phyloP scores from a whole-genome alignment of 2,888 invertebrate species.

The Brenthis daphne region DNA sequence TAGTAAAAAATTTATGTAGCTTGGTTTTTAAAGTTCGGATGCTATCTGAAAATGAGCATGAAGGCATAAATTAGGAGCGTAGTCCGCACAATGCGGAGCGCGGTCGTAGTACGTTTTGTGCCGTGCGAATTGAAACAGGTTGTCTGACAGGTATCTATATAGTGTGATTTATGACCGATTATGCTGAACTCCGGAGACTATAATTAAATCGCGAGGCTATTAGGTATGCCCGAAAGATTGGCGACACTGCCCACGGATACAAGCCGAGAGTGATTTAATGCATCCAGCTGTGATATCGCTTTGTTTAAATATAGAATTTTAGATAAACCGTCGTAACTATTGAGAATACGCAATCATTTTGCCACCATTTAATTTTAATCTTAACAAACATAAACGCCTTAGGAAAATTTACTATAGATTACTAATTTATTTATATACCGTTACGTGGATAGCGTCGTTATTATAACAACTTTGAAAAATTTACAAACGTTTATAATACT shows the following conservation, averaged over 20 bases:
- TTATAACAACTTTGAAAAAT: constrained; percentile 54
- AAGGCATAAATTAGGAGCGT: constrained; percentile 77
- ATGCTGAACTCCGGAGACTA: constrained; percentile 69
- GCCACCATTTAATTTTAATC: constrained; percentile 6
- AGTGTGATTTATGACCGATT: constrained; percentile 77
- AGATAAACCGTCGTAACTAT: constrained; percentile 45
- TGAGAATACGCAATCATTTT: constrained; percentile 43
- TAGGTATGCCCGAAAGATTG: constrained; percentile 69
- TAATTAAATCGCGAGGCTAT: constrained; percentile 77
- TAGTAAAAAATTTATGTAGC: constrained; percentile 63
- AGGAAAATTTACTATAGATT: not conserved
- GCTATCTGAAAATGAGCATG: constrained; percentile 71
- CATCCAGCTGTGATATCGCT: constrained; percentile 55
- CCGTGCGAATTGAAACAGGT: constrained; percentile 80
- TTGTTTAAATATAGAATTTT: constrained; percentile 50
- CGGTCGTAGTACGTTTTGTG: constrained; percentile 61
- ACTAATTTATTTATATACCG: constrained; percentile 51
- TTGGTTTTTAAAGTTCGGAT: constrained; percentile 62
- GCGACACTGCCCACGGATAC: constrained; percentile 68
- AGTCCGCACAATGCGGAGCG: constrained; percentile 62
- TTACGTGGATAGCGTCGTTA: constrained; percentile 59
- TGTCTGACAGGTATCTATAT: constrained; percentile 79
- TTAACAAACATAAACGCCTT: not conserved
- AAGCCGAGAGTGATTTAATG: constrained; percentile 59
- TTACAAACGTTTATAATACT: constrained; percentile 56